These are phyloP conservation scores for Taphrorychus bicolor DNA, from an alignment of 2,888 invertebrate genomes.

Conservation along the genomic window DNA sequence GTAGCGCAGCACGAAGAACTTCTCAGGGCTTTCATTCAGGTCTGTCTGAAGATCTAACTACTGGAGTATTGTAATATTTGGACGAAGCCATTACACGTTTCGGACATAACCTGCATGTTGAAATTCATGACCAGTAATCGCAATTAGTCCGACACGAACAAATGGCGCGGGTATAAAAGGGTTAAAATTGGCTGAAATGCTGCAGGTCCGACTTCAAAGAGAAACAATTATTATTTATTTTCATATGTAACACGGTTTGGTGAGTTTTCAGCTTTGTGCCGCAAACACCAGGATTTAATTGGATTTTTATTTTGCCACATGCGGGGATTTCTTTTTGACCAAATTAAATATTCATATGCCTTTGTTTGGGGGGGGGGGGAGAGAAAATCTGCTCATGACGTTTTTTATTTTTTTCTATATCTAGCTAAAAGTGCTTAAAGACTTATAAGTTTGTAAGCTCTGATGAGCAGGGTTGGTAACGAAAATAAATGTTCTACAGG, in stretches of 20 bases:
- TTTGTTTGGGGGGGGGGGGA: no score
- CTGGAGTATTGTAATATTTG: background rate
- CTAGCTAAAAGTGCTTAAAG: no score
- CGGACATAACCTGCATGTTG: no score
- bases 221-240: conserved; percentile 38
- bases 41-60: no score
- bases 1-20: no score
- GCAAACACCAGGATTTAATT: conserved; percentile 36
- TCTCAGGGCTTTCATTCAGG: no score
- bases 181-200: conserved; percentile 40
- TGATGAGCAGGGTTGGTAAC: no score
- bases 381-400: no score
- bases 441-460: no score
- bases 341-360: background rate
- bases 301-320: conserved; percentile 14
- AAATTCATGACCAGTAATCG: conserved; percentile 12
- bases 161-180: conserved; percentile 34
- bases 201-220: conserved; percentile 37
- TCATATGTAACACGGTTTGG: conserved; percentile 30
- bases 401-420: no score
- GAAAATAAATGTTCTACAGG: no score
- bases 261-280: conserved; percentile 30
- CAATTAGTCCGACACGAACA: conserved; percentile 32
- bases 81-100: background rate
- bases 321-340: conserved; percentile 3